Percentiles rank a stretch among this genome's conserved stretches.
Evolutionary conservation across 2,113 vertebrate species (phyloP).

Genomic region (Alligator sinensis): DNA sequence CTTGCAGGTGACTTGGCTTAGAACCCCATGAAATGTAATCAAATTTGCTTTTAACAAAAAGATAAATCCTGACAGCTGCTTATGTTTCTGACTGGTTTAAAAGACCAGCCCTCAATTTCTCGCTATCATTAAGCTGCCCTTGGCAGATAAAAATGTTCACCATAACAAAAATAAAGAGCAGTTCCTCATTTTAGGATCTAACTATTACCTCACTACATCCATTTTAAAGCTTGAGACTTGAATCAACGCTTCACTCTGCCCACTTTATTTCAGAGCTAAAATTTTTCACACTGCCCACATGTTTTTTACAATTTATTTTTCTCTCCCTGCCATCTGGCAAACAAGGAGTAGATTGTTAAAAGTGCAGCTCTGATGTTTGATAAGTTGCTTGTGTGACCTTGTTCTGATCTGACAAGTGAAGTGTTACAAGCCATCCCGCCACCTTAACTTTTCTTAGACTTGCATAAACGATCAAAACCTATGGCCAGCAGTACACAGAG

Average conservation of each 20-base stretch:
- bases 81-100: constrained; percentile 4
- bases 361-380: constrained; percentile 4
- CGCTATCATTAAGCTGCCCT: neutral
- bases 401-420: constrained; percentile 2
- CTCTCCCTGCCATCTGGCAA: neutral
- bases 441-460: constrained; percentile 26
- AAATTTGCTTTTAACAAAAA: constrained; percentile 33
- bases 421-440: constrained; percentile 1
- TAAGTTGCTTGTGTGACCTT: constrained; percentile 32
- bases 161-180: constrained; percentile 5
- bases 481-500: neutral
- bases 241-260: constrained; percentile 31
- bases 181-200: neutral
- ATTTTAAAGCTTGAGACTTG: neutral
- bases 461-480: constrained; percentile 42
- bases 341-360: constrained; percentile 56
- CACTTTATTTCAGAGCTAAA: neutral
- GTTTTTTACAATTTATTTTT: constrained; percentile 35
- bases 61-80: neutral
- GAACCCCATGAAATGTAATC: neutral
- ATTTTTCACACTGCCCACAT: neutral
- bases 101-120: constrained; percentile 10
- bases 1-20: neutral
- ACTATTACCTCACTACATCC: constrained; percentile 21
- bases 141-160: neutral